Percentiles rank a stretch among this genome's conserved stretches.
These are phyloP conservation scores for Melinopterus prodromus DNA, from an alignment of 2,888 invertebrate genomes.

Conservation along the genomic window DNA sequence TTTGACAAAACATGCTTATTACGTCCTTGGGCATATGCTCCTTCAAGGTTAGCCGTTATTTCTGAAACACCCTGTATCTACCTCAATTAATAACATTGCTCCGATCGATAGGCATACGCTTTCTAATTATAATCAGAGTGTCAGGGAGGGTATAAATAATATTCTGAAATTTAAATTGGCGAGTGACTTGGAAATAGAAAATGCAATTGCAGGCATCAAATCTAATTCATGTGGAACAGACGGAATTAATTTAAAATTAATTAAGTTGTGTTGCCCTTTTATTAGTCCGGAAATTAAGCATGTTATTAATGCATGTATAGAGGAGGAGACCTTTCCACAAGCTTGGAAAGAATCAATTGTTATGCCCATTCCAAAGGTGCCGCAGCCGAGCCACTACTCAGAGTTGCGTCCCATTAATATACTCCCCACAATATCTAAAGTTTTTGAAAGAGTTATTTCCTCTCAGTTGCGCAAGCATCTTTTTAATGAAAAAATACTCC, in stretches of 20 bases:
- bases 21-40: too few relatives aligned
- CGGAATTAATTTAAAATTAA: slow-evolving; percentile 17
- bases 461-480: slow-evolving; percentile 17
- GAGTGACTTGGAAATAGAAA: background rate
- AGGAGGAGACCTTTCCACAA: slow-evolving; percentile 13
- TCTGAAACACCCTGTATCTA: too few relatives aligned
- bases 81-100: background rate
- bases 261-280: slow-evolving; percentile 23
- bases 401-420: slow-evolving; percentile 21
- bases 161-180: slow-evolving; percentile 15
- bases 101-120: background rate
- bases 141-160: background rate
- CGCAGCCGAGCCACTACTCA: background rate
- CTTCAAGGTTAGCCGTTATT: too few relatives aligned
- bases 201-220: slow-evolving; percentile 8
- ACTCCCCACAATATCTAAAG: slow-evolving; percentile 15
- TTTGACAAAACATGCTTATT: too few relatives aligned
- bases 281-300: slow-evolving; percentile 15
- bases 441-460: slow-evolving; percentile 21
- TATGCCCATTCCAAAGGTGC: slow-evolving; percentile 17
- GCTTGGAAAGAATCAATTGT: slow-evolving; percentile 17
- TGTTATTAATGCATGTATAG: slow-evolving; percentile 24
- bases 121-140: slow-evolving; percentile 17
- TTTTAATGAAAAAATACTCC: slow-evolving; percentile 22
- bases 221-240: slow-evolving; percentile 12